Conservation (phyloP, 2,113 vertebrate species). For the Anolis sagrei region DNA sequence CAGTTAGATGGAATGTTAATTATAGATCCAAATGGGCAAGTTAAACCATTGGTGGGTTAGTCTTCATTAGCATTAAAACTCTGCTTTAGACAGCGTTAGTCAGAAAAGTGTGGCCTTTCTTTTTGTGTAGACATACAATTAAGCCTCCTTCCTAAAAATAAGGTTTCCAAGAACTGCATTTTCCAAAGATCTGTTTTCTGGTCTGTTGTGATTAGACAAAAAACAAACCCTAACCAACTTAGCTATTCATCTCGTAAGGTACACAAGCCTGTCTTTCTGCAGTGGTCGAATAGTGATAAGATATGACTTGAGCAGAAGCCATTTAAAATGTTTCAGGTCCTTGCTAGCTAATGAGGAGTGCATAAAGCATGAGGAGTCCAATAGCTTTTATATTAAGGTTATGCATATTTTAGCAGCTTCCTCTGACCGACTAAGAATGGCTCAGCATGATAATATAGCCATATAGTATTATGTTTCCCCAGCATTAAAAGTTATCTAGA, state of each 20-base stretch:
- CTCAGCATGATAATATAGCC: constrained; percentile 34
- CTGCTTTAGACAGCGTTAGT: neutral
- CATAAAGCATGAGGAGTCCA: constrained; percentile 1
- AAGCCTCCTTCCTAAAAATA: neutral
- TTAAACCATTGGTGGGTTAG: neutral
- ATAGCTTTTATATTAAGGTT: constrained; percentile 25
- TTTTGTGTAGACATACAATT: neutral
- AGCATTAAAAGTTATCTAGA: constrained; percentile 44
- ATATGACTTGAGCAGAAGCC: neutral
- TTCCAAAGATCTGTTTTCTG: neutral
- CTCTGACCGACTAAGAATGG: constrained; percentile 30
- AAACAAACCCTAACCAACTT: neutral
- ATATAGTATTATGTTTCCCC: constrained; percentile 47
- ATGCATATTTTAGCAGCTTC: constrained; percentile 49
- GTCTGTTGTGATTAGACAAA: neutral
- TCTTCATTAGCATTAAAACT: neutral
- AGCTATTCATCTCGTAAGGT: neutral
- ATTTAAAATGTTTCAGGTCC: neutral
- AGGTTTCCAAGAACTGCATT: neutral
- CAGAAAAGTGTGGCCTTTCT: neutral
- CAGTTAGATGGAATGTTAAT: neutral
- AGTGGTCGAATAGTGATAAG: neutral
- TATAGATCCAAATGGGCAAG: neutral
- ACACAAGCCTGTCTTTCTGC: neutral
- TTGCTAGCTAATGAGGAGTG: constrained; percentile 27